A percentile compares a stretch with the other conserved stretches of the same genome.
These are phyloP conservation scores for Microtus montanus DNA, from an alignment of 2,113 vertebrate species.

Conservation along the genomic window DNA sequence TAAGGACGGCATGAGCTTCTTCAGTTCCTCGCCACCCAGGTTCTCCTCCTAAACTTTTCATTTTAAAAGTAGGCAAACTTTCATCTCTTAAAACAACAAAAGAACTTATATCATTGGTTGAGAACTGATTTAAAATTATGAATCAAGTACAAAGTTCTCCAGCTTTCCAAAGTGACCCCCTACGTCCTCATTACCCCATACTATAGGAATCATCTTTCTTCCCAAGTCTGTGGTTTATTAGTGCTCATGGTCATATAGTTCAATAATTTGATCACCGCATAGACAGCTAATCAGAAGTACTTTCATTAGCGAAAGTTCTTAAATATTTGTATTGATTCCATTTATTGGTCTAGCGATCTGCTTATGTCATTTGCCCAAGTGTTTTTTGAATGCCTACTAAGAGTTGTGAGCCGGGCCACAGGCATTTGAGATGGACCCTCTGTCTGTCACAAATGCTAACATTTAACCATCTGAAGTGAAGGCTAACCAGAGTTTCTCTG, in stretches of 20 bases:
- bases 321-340: not conserved
- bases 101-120: not conserved
- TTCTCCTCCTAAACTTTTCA: not conserved
- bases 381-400: not conserved
- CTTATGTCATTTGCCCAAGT: conserved; percentile 1
- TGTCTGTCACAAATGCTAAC: not conserved
- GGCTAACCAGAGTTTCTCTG: not conserved
- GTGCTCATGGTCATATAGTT: not conserved
- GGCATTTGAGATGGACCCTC: not conserved
- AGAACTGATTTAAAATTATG: not conserved
- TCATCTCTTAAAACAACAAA: not conserved
- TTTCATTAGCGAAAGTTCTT: not conserved
- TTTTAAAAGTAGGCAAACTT: not conserved
- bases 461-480: not conserved
- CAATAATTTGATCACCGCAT: not conserved
- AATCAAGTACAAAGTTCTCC: not conserved
- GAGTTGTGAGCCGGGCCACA: not conserved
- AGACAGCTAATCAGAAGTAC: not conserved
- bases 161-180: not conserved
- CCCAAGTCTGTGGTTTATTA: not conserved
- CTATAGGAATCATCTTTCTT: accelerated
- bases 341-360: not conserved
- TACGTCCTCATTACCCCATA: too few species aligned
- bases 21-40: not conserved
- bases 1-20: not conserved